Evolutionary conservation across 2,113 vertebrate species (phyloP), one percentile per base, ranked within the genome.

Genomic region (Jaculus jaculus): DNA sequence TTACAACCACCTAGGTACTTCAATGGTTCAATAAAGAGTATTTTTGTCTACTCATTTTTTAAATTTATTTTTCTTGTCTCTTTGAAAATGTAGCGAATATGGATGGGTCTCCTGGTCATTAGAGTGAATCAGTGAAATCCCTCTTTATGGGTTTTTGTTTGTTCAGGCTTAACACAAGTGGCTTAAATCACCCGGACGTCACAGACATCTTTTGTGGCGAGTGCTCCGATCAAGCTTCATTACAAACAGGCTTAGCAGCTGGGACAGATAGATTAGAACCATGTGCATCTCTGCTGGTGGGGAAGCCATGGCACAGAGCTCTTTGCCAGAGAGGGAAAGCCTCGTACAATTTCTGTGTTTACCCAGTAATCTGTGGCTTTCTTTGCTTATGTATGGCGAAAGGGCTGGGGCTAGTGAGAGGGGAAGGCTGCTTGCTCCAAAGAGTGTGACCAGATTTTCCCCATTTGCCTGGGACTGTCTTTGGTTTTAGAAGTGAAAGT

Each of bases 51-150:
- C 69, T 32, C 75, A 78, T 0, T n/a, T 77, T 94, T 93, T 54
- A 37, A 95, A 95, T 47, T 95, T 91, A 93, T 97, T 95, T 96
- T 91, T 72, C 84, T 84, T 28, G 1, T 77, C 75, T 58, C 74
- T 89, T 91, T 89, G 91, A 95, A 93, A 95, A 90, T 81, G 92
- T 80, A 84, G 83, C 1, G 0, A 83, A 77, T 95, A 90, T 93
- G 90, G 60, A 78, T 60, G 30, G 92, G 87, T 81, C 86, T 86
- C 91, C 71, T 0, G 1, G 93, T 96, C 95, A 86, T 96, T 93
- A 96, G 92, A 93, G 86, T 95, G 93, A 96, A 95, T 96, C 95
- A 96, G 94, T 93, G 92, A 89, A 96, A 96, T 97, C 95, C 88
- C 72, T 92, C 83, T 81, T 86, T 89, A 72, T 80, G 89, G 93